Base-by-base conservation (phyloP, 2,888 invertebrate genomes). In the Steinernema carpocapsae region DNA sequence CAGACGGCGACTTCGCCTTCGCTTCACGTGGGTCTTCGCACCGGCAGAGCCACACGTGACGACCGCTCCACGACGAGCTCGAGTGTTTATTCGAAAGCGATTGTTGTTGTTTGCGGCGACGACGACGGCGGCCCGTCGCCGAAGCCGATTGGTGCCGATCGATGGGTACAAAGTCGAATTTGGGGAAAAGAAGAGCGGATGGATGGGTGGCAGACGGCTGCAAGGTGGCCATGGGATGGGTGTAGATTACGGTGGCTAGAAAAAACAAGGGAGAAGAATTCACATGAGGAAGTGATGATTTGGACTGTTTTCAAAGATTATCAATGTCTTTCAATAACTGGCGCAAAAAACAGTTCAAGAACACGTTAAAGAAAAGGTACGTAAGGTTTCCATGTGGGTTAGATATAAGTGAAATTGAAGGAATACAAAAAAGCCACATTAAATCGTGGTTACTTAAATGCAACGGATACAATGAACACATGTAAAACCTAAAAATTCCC, bases 131-230 rank as follows among this genome's bases (percentile, higher is more conserved):
- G 26, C 14, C 22, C 19, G 56, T 14, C 14, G 56, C 22, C 24
- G 56, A 17, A 17, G 56, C 26, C 56, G 56, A 26, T 56, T 26
- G 56, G 56, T 48, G 52, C 52, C 52, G 24, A 52, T 52, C 52
- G 52, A 52, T 52, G 64, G 64, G 64, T 64, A 64, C 64, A 64
- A 64, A 64, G 64, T 64, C 64, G 64, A 64, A 64, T 26, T 64
- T 56, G 12, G 56, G 56, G 26, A 56, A 56, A 3, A 56, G 24
- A 3, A 48, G 48, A 14, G n/a, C 48, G 17, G 19, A 56, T 4
- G 24, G 56, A 7, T 56, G 24, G 56, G 24, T 6, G 19, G 26
- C 22, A 19, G 22, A 4, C 6, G 12, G 56, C 24, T 26, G 48
- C 43, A 12, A 43, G 7, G 14, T 19, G 48, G 19, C 48, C 10